Evolutionary conservation across 2,113 vertebrate genomes (phyloP).

Genomic region (Neodon shergylaensis): DNA sequence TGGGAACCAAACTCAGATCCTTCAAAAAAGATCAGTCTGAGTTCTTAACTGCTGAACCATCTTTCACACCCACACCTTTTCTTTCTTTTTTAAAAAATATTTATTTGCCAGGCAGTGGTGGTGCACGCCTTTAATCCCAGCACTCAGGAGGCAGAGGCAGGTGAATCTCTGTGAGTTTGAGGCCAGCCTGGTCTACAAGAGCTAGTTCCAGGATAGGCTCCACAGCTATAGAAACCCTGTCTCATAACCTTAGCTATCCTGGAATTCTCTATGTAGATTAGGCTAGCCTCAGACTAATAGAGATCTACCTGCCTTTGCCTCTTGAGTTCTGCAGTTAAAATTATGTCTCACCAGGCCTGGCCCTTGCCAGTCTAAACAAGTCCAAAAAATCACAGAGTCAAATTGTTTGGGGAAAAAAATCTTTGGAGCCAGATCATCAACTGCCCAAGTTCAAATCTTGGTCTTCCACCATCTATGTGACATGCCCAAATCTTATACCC

Average conservation of each 20-base stretch:
- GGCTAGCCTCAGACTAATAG: neutral
- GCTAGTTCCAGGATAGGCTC: too few relatives aligned
- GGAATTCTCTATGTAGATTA: neutral
- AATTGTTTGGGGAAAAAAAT: conserved; percentile 12
- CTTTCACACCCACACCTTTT: neutral
- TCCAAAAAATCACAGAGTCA: neutral
- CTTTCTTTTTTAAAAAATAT: neutral
- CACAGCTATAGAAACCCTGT: too few relatives aligned
- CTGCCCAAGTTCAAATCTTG: neutral
- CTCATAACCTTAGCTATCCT: neutral
- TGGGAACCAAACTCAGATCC: neutral
- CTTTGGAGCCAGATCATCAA: neutral
- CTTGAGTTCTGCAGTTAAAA: neutral
- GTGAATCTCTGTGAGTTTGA: neutral
- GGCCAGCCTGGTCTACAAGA: too few relatives aligned
- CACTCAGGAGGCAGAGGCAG: too few relatives aligned
- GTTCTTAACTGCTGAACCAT: neutral
- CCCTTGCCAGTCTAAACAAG: conserved; percentile 9
- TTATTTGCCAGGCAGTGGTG: neutral
- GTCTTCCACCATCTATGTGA: conserved; percentile 7
- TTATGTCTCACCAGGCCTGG: neutral
- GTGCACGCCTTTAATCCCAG: too few relatives aligned
- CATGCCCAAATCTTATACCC: neutral
- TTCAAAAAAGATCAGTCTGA: neutral
- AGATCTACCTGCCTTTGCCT: neutral